Base-by-base conservation (phyloP, 2,797 vertebrate species). In the Serranus cabrilla region DNA sequence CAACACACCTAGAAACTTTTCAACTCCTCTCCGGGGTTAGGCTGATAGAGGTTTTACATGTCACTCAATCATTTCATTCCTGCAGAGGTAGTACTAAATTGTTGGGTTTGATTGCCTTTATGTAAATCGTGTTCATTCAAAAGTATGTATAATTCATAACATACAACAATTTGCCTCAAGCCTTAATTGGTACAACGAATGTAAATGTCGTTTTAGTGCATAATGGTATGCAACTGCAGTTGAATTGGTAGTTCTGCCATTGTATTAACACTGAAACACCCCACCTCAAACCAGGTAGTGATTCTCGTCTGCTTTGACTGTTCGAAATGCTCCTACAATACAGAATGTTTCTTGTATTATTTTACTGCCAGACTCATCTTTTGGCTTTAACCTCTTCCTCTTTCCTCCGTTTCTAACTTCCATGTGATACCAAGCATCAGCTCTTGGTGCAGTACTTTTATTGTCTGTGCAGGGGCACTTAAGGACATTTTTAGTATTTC, bases 1-100 rank as follows among this genome's bases (percentile, higher is more conserved):
- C 89, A 86, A 69, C 73, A 74, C 72, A 72, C 68, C 20, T 21
- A 73, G 64, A 82, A 76, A 86, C 45, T 75, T 85, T 77, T 57
- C 20, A 23, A 7, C 81, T 71, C 71, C 62, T 56, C 20, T 68
- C 37, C 20, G 5, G 45, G 51, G 50, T 74, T 58, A 54, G 52
- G 47, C 64, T 18, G 18, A 57, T 39, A 5, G 17, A 66, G 13
- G 8, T n/a, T 70, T 60, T 47, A n/a, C 39, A n/a, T 43, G n/a
- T 23, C 54, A 40, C 23, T 65, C 43, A 50, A 2, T 61, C 14
- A 16, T 39, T 55, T 21, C 18, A 34, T 70, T 71, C 31, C 20
- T 16, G 0, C 57, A 21, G 0, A 21, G 20, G 20, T 52, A 47
- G 37, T 12, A 40, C 17, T 47, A 64, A 25, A 70, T 25, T 59